Evolutionary conservation across 2,888 invertebrate genomes (phyloP).

Genomic region (Cremastobaeus sp.): DNA sequence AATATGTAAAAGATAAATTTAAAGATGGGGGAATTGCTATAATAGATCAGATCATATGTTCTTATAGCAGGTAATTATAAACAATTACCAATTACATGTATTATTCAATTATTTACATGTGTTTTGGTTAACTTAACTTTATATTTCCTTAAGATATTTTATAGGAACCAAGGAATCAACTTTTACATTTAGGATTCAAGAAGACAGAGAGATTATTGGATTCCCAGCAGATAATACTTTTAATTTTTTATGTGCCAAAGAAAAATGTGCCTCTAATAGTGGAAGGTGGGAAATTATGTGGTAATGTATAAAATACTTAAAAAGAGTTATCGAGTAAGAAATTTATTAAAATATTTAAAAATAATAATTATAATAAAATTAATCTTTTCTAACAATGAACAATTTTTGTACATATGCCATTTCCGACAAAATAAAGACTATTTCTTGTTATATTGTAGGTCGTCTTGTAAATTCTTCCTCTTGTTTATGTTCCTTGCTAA

Average conservation of each 20-base stretch:
- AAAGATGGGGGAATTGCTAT: conserved; percentile 94
- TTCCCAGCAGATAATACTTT: conserved; percentile 90
- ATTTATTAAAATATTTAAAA: no score
- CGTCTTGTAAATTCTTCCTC: conserved; percentile 67
- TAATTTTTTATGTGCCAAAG: conserved; percentile 87
- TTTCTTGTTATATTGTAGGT: conserved; percentile 16
- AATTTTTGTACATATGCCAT: no score
- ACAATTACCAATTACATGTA: conserved; percentile 11
- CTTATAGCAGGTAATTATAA: conserved; percentile 84
- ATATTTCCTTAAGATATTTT: conserved; percentile 82
- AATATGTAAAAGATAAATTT: conserved; percentile 79
- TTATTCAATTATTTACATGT: neutral
- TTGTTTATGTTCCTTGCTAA: conserved; percentile 70
- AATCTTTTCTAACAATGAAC: neutral
- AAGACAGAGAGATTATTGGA: conserved; percentile 96
- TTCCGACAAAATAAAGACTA: no score
- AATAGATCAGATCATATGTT: conserved; percentile 96
- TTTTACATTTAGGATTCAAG: conserved; percentile 97
- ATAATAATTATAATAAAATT: no score
- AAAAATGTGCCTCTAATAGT: conserved; percentile 64
- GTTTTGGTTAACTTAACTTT: conserved; percentile 5
- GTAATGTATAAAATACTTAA: conserved; percentile 69
- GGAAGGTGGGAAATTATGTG: conserved; percentile 75
- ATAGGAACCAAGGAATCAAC: conserved; percentile 97
- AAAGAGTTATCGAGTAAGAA: no score